Conservation (phyloP, 1,140 invertebrate species). For the Zaprionus nigranus region DNA sequence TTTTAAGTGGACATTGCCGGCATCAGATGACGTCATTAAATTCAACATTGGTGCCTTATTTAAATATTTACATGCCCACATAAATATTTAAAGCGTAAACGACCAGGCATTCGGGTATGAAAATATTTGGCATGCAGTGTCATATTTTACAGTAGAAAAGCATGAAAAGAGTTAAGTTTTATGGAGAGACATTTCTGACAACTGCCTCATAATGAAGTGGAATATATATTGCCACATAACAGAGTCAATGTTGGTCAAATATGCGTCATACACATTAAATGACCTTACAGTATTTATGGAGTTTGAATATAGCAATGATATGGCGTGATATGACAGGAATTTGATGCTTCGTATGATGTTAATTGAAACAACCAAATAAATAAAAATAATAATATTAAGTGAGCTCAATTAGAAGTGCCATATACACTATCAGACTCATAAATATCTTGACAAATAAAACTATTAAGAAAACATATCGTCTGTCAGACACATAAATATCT, state of each 20-base stretch:
- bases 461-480: no score
- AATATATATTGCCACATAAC: neutral
- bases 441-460: neutral
- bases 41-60: neutral
- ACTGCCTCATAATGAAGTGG: neutral
- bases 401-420: no score
- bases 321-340: neutral
- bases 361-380: no score
- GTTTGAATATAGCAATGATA: neutral
- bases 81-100: neutral
- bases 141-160: neutral
- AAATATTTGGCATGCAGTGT: slow-evolving; percentile 1
- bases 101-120: neutral
- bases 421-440: no score
- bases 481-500: no score
- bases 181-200: neutral
- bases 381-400: no score
- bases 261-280: neutral
- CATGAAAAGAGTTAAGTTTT: neutral
- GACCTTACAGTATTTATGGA: neutral
- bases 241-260: neutral
- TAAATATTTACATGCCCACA: neutral
- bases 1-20: neutral
- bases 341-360: neutral
- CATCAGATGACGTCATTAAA: slow-evolving; percentile 6